Evolutionary conservation across 2,888 invertebrate species (phyloP), one percentile per base, ranked within the genome.

Genomic region (Anaspis maculata): DNA sequence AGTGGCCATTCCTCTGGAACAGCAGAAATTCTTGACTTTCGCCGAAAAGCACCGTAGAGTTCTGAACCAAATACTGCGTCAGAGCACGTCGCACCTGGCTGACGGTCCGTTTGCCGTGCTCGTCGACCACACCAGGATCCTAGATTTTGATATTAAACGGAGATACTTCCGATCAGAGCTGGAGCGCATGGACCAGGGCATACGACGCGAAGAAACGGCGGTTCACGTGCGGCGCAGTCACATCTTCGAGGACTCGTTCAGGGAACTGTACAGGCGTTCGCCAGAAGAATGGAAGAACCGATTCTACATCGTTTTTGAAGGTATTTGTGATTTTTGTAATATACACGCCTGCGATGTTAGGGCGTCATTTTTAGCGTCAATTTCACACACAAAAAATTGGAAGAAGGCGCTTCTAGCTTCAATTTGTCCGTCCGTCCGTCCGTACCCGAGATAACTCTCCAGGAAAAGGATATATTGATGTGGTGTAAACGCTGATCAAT

Each of bases 291-390:
- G 91, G 91, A 90, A 89, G 59, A 86, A 88, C 63, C 70, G 89
- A 27, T 90, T 91, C 64, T 90, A 89, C 60, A 89, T 91, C 54
- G 87, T 89, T 0, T 91, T 91, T 64, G 89, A 90, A 76, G 88
- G 87, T 82, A 64, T 27, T 15, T 11, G 6, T 15, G 25, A n/a
- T 7, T 32, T 27, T 23, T 15, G 4, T 1, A 24, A n/a, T n/a
- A n/a, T n/a, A n/a, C n/a, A n/a, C n/a, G n/a, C n/a, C n/a, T n/a
- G n/a, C n/a, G n/a, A n/a, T n/a, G n/a, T n/a, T n/a, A n/a, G n/a
- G n/a, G n/a, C n/a, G n/a, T n/a, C n/a, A n/a, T n/a, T n/a, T n/a
- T n/a, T n/a, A n/a, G n/a, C n/a, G n/a, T n/a, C n/a, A n/a, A n/a
- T n/a, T n/a, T n/a, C n/a, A n/a, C n/a, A n/a, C n/a, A n/a, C n/a